Conservation (phyloP, 2,113 vertebrate species). For the Hippocampus zosterae region DNA sequence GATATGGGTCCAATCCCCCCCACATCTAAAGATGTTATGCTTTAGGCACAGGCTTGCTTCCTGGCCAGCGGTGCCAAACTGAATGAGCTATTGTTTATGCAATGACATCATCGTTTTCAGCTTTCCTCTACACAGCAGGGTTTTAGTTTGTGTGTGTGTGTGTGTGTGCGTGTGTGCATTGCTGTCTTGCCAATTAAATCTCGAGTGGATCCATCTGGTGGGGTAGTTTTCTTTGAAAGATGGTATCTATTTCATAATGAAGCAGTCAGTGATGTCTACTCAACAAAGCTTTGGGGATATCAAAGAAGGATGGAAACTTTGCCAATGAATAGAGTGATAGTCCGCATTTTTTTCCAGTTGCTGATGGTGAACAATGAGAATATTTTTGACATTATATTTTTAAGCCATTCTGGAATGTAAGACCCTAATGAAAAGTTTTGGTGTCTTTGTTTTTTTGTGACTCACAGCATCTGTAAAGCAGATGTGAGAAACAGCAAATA, state of each 20-base stretch:
- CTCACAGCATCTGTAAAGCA: background rate
- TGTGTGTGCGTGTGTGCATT: conserved; percentile 17
- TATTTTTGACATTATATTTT: background rate
- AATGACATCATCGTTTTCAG: conserved; percentile 76
- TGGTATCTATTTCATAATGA: conserved; percentile 15
- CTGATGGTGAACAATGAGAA: background rate
- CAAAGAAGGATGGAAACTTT: conserved; percentile 4
- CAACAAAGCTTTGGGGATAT: conserved; percentile 8
- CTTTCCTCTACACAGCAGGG: conserved; percentile 67
- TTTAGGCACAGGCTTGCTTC: conserved; percentile 67
- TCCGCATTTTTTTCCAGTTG: background rate
- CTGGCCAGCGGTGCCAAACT: conserved; percentile 66
- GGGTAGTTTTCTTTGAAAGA: conserved; percentile 31
- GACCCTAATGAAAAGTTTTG: background rate
- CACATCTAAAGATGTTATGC: conserved; percentile 69
- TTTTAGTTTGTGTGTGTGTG: conserved; percentile 22
- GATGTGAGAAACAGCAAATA: conserved; percentile 7
- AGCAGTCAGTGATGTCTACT: conserved; percentile 12
- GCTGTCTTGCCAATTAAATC: conserved; percentile 47
- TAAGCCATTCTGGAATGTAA: background rate
- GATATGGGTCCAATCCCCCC: conserved; percentile 15
- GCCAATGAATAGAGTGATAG: conserved; percentile 4
- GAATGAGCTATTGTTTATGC: conserved; percentile 75
- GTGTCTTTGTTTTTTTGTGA: conserved; percentile 3
- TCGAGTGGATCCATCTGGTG: conserved; percentile 65